Evolutionary conservation across 2,113 vertebrate species (phyloP).

Genomic region (Clarias macrocephalus): DNA sequence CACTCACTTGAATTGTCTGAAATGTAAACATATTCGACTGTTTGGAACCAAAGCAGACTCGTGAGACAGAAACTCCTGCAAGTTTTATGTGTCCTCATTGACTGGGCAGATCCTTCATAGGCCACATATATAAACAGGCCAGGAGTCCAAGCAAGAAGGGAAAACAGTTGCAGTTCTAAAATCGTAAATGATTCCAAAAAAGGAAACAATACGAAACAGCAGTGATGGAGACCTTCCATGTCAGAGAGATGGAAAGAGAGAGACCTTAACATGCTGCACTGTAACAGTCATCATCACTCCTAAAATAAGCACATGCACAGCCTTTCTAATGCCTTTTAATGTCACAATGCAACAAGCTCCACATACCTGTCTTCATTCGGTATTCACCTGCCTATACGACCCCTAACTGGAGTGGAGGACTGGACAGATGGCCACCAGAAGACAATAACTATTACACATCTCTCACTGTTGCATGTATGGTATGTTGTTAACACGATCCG

Average conservation of each 20-base stretch:
- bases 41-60: slow-evolving; percentile 14
- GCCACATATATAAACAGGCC: slow-evolving; percentile 66
- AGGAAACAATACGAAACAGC: slow-evolving; percentile 58
- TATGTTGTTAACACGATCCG: slow-evolving; percentile 66
- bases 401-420: slow-evolving; percentile 65
- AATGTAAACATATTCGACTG: slow-evolving; percentile 38
- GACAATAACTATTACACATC: slow-evolving; percentile 78
- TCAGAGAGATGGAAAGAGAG: slow-evolving; percentile 14
- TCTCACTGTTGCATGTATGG: slow-evolving; percentile 59
- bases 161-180: slow-evolving; percentile 65
- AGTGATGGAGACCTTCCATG: slow-evolving; percentile 24
- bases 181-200: slow-evolving; percentile 69
- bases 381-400: slow-evolving; percentile 61
- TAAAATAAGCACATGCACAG: slow-evolving; percentile 14
- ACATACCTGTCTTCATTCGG: slow-evolving; percentile 48
- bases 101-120: slow-evolving; percentile 59
- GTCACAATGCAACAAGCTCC: slow-evolving; percentile 9
- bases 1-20: slow-evolving; percentile 28
- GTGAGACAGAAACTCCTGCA: slow-evolving; percentile 1
- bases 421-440: slow-evolving; percentile 72
- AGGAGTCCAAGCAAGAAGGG: slow-evolving; percentile 65
- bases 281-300: neutral
- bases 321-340: slow-evolving; percentile 17
- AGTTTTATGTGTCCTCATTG: slow-evolving; percentile 52
- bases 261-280: neutral